Evolutionary conservation across 1,140 invertebrate species (phyloP).

Genomic region (Caligus rogercresseyi): DNA sequence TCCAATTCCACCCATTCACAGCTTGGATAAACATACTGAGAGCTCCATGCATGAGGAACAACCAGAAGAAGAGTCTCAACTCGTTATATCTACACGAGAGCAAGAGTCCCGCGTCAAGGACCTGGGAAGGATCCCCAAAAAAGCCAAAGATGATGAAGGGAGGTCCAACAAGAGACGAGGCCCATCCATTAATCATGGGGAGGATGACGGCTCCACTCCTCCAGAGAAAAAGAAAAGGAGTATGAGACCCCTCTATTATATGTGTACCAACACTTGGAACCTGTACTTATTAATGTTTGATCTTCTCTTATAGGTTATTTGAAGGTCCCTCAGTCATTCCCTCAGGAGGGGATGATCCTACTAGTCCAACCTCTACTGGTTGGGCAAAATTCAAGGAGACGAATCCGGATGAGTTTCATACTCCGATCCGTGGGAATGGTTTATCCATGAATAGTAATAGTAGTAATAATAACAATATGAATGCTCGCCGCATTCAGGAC

Average conservation of each 20-base stretch:
- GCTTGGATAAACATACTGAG: neutral
- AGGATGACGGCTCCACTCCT: neutral
- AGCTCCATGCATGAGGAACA: neutral
- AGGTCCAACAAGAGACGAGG: neutral
- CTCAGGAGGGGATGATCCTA: neutral
- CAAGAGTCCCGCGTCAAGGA: neutral
- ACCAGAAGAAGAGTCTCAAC: too few species aligned
- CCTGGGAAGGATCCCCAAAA: neutral
- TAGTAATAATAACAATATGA: too few species aligned
- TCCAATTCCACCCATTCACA: neutral
- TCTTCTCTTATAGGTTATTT: neutral
- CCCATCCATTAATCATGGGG: neutral
- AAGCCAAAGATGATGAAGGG: neutral
- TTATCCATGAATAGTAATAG: too few species aligned
- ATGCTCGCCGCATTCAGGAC: neutral
- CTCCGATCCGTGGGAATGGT: neutral
- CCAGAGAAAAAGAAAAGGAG: neutral
- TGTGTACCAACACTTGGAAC: neutral
- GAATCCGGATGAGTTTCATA: slow-evolving; percentile 6
- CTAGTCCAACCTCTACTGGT: neutral
- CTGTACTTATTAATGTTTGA: too few species aligned
- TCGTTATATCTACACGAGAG: too few species aligned
- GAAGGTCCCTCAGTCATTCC: neutral
- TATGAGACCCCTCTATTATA: neutral
- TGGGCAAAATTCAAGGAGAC: slow-evolving; percentile 16